Percentiles rank a stretch among this genome's conserved stretches.
Conservation (phyloP, 2,888 invertebrate genomes). For the Lampropteryx suffumata region DNA sequence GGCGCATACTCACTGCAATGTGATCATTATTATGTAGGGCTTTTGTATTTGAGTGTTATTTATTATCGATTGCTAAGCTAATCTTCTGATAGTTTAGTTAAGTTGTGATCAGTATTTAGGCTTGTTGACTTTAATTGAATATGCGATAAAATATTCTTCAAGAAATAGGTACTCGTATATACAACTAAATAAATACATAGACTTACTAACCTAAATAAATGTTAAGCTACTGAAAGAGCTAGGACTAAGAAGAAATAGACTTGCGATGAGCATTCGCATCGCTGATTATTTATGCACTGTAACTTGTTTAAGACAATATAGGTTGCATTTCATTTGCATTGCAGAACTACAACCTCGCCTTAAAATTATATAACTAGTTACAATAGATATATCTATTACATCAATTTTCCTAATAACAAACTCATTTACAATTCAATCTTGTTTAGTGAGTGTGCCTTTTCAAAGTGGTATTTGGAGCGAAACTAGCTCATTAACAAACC, state of each 20-base stretch:
- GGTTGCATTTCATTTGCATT: conserved; percentile 19
- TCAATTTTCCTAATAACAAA: conserved; percentile 36
- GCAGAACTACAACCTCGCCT: conserved; percentile 13
- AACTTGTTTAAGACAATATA: conserved; percentile 1
- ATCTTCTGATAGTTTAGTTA: no score
- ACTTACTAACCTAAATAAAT: no score
- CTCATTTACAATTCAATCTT: conserved; percentile 42
- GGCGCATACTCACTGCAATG: conserved; percentile 40
- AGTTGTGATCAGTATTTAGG: no score
- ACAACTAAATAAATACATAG: no score
- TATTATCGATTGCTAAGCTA: conserved; percentile 20
- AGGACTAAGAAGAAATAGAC: no score
- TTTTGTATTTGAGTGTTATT: conserved; percentile 32
- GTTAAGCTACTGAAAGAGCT: no score
- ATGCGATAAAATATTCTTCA: neutral
- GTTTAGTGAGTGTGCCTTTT: conserved; percentile 39
- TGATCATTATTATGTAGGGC: conserved; percentile 44
- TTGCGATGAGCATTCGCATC: no score
- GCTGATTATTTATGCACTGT: no score
- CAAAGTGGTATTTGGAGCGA: conserved; percentile 46
- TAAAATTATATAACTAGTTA: conserved; percentile 33
- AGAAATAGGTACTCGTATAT: neutral
- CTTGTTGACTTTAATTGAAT: conserved; percentile 7
- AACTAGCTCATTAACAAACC: conserved; percentile 40
- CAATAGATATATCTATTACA: conserved; percentile 39